These are phyloP conservation scores for Eristalis tenax DNA, from an alignment of 2,888 invertebrate genomes.

Conservation along the genomic window DNA sequence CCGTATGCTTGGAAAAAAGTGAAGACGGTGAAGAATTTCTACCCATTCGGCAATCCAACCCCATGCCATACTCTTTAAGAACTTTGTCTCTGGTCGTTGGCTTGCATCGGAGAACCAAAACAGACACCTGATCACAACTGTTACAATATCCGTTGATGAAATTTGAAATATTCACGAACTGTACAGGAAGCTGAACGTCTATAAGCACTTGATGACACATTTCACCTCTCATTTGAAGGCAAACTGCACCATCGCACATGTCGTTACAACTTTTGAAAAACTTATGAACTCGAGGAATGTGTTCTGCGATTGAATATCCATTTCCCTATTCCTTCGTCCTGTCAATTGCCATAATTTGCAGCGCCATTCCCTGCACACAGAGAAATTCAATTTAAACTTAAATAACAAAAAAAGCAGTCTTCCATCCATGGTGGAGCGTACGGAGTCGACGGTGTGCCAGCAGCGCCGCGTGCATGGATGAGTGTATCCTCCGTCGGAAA, in stretches of 20 bases:
- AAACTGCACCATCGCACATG: background rate
- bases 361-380: conserved; percentile 15
- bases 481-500: conserved; percentile 54
- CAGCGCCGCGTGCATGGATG: background rate
- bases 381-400: conserved; percentile 61
- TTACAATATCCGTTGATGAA: too few species aligned
- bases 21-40: too few species aligned
- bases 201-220: background rate
- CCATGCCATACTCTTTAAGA: too few species aligned
- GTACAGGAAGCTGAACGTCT: too few species aligned
- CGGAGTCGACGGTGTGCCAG: conserved; percentile 27
- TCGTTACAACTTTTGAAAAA: conserved; percentile 10
- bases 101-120: too few species aligned
- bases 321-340: conserved; percentile 26
- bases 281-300: conserved; percentile 25
- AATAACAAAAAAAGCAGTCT: background rate
- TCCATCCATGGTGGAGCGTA: background rate
- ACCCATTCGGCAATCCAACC: too few species aligned
- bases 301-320: conserved; percentile 42
- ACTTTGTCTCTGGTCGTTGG: too few species aligned
- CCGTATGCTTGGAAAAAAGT: too few species aligned
- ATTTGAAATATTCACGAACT: too few species aligned
- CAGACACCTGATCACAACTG: too few species aligned
- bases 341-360: conserved; percentile 64
- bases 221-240: background rate